A percentile compares a stretch with the other conserved stretches of the same genome.
phyloP scores from a whole-genome alignment of 2,888 invertebrate species.

The Torymus aiolomorphi region DNA sequence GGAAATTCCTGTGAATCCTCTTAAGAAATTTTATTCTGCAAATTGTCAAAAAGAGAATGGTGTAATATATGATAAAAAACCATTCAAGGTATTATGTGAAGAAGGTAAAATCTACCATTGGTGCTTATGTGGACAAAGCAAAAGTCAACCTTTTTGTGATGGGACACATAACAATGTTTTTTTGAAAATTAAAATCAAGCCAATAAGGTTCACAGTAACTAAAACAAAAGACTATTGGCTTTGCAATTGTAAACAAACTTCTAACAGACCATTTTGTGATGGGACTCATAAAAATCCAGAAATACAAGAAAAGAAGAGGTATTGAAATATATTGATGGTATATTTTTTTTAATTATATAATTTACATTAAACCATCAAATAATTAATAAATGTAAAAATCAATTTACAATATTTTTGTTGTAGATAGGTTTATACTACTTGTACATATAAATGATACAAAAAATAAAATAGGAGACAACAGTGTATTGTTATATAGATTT shows the following conservation, averaged over 20 bases:
- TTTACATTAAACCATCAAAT: slow-evolving; percentile 51
- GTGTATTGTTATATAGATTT: slow-evolving; percentile 55
- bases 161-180: slow-evolving; percentile 89
- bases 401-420: slow-evolving; percentile 69
- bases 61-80: slow-evolving; percentile 90
- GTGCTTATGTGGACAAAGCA: slow-evolving; percentile 96
- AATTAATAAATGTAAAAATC: slow-evolving; percentile 53
- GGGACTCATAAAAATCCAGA: slow-evolving; percentile 90
- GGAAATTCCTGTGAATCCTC: slow-evolving; percentile 82
- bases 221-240: slow-evolving; percentile 95
- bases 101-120: slow-evolving; percentile 82
- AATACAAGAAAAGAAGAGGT: slow-evolving; percentile 42
- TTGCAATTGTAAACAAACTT: slow-evolving; percentile 98
- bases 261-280: slow-evolving; percentile 96
- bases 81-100: slow-evolving; percentile 86
- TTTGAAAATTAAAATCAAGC: slow-evolving; percentile 86
- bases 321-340: slow-evolving; percentile 46
- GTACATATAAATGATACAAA: slow-evolving; percentile 47
- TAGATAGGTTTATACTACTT: slow-evolving; percentile 77
- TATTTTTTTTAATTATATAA: slow-evolving; percentile 56
- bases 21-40: slow-evolving; percentile 80
- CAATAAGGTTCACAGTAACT: slow-evolving; percentile 88
- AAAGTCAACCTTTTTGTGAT: slow-evolving; percentile 95
- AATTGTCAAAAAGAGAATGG: slow-evolving; percentile 84
- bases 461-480: slow-evolving; percentile 53